Evolutionary conservation across 2,888 invertebrate species (phyloP), one percentile per base, ranked within the genome.

Genomic region (Polymixis lichenea): DNA sequence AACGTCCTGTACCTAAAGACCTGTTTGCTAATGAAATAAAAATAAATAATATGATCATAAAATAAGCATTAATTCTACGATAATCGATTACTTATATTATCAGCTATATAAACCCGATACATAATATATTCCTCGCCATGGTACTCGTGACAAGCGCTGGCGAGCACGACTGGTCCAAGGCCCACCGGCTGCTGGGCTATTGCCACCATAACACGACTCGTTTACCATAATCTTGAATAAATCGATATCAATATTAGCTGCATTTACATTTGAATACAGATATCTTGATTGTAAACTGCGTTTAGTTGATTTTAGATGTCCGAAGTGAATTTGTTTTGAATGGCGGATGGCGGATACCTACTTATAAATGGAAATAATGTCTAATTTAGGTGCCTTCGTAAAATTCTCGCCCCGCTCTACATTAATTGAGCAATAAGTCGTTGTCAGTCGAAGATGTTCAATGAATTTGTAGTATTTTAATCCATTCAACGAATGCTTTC

Each of bases 131-230:
- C 22, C 49, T n/a, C 0, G 22, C 58, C 51, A 68, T 71, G 80
- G 71, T 61, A 65, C 25, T 46, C 67, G 25, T 61, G 75, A n/a
- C 38, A 68, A 72, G 56, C 64, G 19, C 28, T 7, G 72, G 61
- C 32, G 58, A 55, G 32, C 76, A 71, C 86, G 81, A 76, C 56
- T 66, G 62, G 53, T 46, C 72, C 86, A 85, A 86, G 86, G 86
- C 49, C 75, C 75, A 74, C 85, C 25, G 56, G 78, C 67, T 65
- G 66, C 58, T 75, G 75, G 67, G 72, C 46, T 81, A 78, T 82
- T 78, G 28, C 58, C 69, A 58, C 61, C 77, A 71, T 69, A 69
- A 76, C 73, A 62, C 43, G 75, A 77, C 60, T 73, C 38, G 67
- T 69, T 75, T 78, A 80, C 58, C 68, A 73, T 78, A 75, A 71